These are phyloP conservation scores for Drosophila nikananu DNA, from an alignment of 1,140 invertebrate genomes.

Conservation along the genomic window DNA sequence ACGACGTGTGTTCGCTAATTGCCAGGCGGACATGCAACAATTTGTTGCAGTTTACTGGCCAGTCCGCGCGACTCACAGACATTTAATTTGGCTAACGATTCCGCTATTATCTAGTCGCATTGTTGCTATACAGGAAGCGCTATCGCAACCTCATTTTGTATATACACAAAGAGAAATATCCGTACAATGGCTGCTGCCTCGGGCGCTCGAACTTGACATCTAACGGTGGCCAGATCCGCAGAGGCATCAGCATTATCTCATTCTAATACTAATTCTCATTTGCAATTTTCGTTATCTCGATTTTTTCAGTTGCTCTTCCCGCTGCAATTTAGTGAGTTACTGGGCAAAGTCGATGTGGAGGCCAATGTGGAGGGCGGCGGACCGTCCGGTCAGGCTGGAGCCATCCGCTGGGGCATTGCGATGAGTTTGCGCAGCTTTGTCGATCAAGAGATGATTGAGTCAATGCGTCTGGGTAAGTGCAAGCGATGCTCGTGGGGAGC, in stretches of 20 bases:
- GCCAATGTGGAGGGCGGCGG: conserved; percentile 90
- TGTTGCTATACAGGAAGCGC: conserved; percentile 61
- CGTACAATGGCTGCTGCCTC: conserved; percentile 53
- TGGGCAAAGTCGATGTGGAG: conserved; percentile 93
- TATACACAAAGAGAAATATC: conserved; percentile 33
- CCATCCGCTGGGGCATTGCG: conserved; percentile 94
- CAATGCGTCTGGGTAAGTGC: conserved; percentile 93
- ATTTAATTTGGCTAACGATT: conserved; percentile 73
- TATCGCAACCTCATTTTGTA: conserved; percentile 41
- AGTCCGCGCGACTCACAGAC: conserved; percentile 15
- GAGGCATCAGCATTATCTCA: conserved; percentile 14
- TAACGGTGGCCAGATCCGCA: conserved; percentile 40
- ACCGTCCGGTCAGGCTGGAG: conserved; percentile 91
- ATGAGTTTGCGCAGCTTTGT: conserved; percentile 93
- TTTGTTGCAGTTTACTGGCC: conserved; percentile 55
- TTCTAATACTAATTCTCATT: conserved; percentile 29
- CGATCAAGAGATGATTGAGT: conserved; percentile 90
- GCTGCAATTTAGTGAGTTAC: conserved; percentile 91
- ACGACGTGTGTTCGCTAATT: conserved; percentile 43
- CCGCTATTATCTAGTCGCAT: conserved; percentile 50
- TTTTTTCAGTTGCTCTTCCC: conserved; percentile 93
- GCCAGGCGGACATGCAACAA: conserved; percentile 39
- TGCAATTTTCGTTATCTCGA: conserved; percentile 25
- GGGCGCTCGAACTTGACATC: conserved; percentile 67
- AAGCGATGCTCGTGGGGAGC: not conserved